Conservation (phyloP, 2,888 invertebrate genomes). For the Melieria crassipennis region DNA sequence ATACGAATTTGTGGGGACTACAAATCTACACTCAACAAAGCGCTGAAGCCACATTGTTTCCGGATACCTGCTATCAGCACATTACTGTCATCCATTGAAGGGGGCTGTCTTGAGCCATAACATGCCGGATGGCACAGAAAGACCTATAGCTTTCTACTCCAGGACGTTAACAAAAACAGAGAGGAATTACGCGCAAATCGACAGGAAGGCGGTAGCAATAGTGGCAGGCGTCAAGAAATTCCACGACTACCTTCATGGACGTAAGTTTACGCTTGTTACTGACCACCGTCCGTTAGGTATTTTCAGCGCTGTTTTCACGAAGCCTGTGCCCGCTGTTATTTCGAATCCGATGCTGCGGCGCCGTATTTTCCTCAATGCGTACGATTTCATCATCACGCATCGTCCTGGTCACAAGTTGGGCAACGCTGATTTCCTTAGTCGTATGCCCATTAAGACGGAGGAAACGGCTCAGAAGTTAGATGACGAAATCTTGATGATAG, state of each 20-base stretch:
- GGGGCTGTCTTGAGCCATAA: slow-evolving; percentile 23
- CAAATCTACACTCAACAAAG: slow-evolving; percentile 51
- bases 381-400: slow-evolving; percentile 25
- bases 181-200: slow-evolving; percentile 23
- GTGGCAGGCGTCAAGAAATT: slow-evolving; percentile 39
- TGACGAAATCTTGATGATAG: slow-evolving; percentile 34
- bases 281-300: slow-evolving; percentile 36
- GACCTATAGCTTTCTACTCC: slow-evolving; percentile 25
- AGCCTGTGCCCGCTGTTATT: slow-evolving; percentile 28
- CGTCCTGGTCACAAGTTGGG: slow-evolving; percentile 28
- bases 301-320: slow-evolving; percentile 38
- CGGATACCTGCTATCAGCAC: slow-evolving; percentile 42
- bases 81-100: slow-evolving; percentile 41
- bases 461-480: no score
- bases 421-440: slow-evolving; percentile 27
- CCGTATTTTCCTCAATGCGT: slow-evolving; percentile 33
- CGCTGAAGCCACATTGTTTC: slow-evolving; percentile 45
- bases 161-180: slow-evolving; percentile 28
- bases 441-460: slow-evolving; percentile 16
- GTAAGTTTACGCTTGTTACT: slow-evolving; percentile 33
- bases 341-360: slow-evolving; percentile 32
- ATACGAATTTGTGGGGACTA: slow-evolving; percentile 51
- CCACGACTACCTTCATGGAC: slow-evolving; percentile 38
- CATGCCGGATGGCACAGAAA: slow-evolving; percentile 22
- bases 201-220: slow-evolving; percentile 37